Evolutionary conservation across 1,140 invertebrate species (phyloP).

Genomic region (Trachymyrmex cornetzi): DNA sequence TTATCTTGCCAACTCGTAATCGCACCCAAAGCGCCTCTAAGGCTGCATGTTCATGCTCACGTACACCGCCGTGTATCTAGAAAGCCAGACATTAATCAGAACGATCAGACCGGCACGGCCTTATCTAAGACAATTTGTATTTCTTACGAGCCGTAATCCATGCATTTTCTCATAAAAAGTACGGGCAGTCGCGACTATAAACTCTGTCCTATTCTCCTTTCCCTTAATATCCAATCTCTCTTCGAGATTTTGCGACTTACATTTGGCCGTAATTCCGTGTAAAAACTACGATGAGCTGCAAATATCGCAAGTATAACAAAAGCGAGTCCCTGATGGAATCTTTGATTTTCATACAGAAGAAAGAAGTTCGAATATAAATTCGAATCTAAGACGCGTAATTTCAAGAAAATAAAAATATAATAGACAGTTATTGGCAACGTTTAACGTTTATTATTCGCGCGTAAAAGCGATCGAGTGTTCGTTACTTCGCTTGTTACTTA

Average conservation of each 20-base stretch:
- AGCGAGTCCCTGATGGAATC: neutral
- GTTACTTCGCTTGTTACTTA: constrained; percentile 40
- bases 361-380: neutral
- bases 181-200: constrained; percentile 59
- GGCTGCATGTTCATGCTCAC: constrained; percentile 57
- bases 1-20: constrained; percentile 42
- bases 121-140: constrained; percentile 71
- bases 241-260: constrained; percentile 41
- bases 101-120: constrained; percentile 34
- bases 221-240: constrained; percentile 44
- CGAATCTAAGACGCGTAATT: neutral
- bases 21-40: constrained; percentile 40
- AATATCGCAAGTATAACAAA: neutral
- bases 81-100: constrained; percentile 71
- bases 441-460: constrained; percentile 42
- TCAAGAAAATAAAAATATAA: neutral
- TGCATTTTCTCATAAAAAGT: constrained; percentile 71
- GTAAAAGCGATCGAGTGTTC: constrained; percentile 7
- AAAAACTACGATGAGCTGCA: neutral
- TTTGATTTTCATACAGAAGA: neutral
- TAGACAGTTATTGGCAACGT: constrained; percentile 16
- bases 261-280: neutral
- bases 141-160: constrained; percentile 69
- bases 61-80: constrained; percentile 24
- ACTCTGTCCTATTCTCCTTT: constrained; percentile 53